These are phyloP conservation scores for Hydrolagus colliei DNA, from an alignment of 2,797 vertebrate genomes.

Conservation along the genomic window DNA sequence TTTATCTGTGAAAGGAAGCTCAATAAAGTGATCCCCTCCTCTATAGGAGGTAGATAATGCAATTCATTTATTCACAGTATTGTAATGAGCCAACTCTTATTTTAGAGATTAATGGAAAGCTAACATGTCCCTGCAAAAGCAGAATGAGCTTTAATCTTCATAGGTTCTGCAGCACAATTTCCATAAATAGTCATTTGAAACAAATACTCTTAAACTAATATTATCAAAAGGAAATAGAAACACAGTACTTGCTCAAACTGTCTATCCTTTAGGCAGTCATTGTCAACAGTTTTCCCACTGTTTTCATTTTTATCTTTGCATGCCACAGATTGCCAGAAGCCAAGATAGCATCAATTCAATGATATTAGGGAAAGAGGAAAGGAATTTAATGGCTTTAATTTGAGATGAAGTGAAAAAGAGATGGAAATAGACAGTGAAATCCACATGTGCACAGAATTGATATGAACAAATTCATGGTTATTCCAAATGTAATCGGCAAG, in stretches of 20 bases:
- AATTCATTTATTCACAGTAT: conserved; percentile 48
- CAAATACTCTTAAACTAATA: conserved; percentile 38
- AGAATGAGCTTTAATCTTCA: conserved; percentile 34
- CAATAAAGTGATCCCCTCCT: conserved; percentile 37
- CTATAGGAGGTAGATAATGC: conserved; percentile 40
- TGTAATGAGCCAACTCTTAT: conserved; percentile 43
- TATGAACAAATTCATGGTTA: background rate
- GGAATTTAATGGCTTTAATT: background rate
- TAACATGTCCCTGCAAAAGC: conserved; percentile 29
- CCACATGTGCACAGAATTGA: background rate
- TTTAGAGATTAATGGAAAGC: conserved; percentile 43
- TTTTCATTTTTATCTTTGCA: conserved; percentile 37
- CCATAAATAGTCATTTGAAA: conserved; percentile 43
- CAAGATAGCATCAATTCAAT: too few species aligned
- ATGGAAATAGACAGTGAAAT: background rate
- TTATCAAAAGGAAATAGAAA: conserved; percentile 41
- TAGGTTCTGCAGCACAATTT: conserved; percentile 42
- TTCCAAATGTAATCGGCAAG: background rate
- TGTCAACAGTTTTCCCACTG: conserved; percentile 35
- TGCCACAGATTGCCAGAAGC: conserved; percentile 33
- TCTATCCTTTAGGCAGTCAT: conserved; percentile 39
- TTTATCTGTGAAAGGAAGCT: conserved; percentile 41
- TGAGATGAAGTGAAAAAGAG: background rate
- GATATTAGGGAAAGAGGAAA: background rate
- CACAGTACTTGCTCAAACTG: conserved; percentile 41